These are phyloP conservation scores for Cichladusa arquata DNA, from an alignment of 2,113 vertebrate genomes.

Conservation along the genomic window DNA sequence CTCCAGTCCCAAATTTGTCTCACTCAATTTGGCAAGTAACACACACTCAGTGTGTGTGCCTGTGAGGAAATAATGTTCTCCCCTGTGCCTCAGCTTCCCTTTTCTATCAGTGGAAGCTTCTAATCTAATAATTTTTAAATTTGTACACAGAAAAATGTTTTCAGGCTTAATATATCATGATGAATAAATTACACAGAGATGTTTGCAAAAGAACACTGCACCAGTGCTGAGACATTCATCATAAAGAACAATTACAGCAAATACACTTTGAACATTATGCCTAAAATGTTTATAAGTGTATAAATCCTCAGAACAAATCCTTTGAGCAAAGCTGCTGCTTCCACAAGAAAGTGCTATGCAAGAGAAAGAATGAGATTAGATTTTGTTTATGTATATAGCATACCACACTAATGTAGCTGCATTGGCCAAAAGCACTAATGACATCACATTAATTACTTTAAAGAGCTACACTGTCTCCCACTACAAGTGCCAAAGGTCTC, in stretches of 20 bases:
- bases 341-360: background rate
- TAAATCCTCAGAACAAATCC: slow-evolving; percentile 4
- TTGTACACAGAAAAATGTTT: background rate
- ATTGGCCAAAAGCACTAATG: slow-evolving; percentile 14
- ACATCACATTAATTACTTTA: background rate
- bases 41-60: background rate
- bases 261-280: background rate
- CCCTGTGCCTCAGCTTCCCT: background rate
- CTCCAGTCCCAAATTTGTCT: background rate
- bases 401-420: background rate
- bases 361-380: background rate
- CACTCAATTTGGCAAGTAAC: background rate
- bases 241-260: background rate
- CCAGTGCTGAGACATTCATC: background rate
- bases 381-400: background rate
- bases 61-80: background rate
- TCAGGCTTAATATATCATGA: background rate
- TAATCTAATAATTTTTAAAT: background rate
- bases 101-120: background rate
- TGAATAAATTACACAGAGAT: background rate
- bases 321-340: background rate
- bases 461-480: background rate
- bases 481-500: background rate
- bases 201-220: background rate
- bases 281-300: background rate